These are phyloP conservation scores for Avahi laniger DNA, from an alignment of 2,797 vertebrate genomes.

Conservation along the genomic window DNA sequence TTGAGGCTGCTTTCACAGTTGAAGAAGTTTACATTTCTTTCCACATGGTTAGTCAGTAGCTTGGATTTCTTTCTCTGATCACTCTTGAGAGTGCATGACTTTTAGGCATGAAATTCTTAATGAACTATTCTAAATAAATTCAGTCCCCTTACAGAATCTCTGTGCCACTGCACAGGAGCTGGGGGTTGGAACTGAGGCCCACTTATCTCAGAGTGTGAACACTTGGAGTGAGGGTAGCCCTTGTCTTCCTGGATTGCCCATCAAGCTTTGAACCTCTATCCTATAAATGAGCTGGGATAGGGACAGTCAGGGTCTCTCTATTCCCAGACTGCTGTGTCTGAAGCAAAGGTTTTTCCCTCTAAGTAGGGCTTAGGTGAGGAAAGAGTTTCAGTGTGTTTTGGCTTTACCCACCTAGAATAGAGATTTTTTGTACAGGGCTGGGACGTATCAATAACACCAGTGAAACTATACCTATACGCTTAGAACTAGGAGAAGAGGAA, in stretches of 20 bases:
- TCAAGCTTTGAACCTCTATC: neutral
- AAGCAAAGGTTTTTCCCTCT: neutral
- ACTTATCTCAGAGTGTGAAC: neutral
- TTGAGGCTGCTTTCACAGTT: neutral
- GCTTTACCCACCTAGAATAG: neutral
- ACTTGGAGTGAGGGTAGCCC: neutral
- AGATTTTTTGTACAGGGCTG: neutral
- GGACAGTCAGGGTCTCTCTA: neutral
- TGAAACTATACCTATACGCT: neutral
- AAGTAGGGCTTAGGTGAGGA: neutral
- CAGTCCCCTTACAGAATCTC: neutral
- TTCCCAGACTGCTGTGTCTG: neutral
- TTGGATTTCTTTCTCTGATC: neutral
- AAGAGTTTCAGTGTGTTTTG: neutral
- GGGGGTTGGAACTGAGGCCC: neutral
- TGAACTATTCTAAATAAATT: neutral
- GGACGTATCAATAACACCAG: neutral
- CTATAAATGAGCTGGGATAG: neutral
- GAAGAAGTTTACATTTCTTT: neutral
- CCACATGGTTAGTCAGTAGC: neutral
- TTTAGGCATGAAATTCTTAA: neutral
- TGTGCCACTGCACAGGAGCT: neutral
- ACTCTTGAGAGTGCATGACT: neutral
- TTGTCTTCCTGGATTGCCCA: neutral
- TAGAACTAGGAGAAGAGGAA: neutral